Evolutionary conservation across 2,888 invertebrate species (phyloP).

Genomic region (Folsomia manolachei): DNA sequence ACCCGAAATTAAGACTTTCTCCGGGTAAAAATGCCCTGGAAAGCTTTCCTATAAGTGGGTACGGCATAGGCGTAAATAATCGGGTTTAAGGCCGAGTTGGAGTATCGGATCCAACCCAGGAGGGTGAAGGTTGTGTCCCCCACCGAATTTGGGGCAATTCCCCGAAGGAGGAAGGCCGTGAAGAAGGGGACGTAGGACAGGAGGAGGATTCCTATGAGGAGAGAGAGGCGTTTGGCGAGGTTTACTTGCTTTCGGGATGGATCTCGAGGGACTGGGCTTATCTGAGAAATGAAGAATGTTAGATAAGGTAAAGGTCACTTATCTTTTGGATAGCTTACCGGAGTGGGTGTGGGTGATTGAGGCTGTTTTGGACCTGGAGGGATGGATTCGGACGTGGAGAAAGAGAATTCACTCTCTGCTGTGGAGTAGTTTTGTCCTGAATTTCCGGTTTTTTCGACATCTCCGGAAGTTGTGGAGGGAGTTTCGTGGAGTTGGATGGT

Average conservation of each 20-base stretch:
- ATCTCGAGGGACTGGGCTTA: too few relatives aligned
- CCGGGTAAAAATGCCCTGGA: slow-evolving; percentile 25
- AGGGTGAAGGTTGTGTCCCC: slow-evolving; percentile 16
- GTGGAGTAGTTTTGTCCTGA: background rate
- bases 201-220: slow-evolving; percentile 36
- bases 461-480: background rate
- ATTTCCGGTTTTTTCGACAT: background rate
- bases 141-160: slow-evolving; percentile 25
- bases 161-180: slow-evolving; percentile 33
- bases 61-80: slow-evolving; percentile 39
- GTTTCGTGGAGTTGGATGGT: background rate
- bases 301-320: too few relatives aligned
- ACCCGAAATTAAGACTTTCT: too few relatives aligned
- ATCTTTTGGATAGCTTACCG: too few relatives aligned
- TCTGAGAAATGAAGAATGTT: too few relatives aligned
- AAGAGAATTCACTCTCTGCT: too few relatives aligned
- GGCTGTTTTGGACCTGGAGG: too few relatives aligned
- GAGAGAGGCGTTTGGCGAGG: slow-evolving; percentile 27
- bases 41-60: slow-evolving; percentile 34
- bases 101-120: slow-evolving; percentile 40
- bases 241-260: slow-evolving; percentile 25
- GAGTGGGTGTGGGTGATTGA: too few relatives aligned
- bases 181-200: slow-evolving; percentile 38
- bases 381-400: too few relatives aligned
- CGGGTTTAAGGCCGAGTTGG: slow-evolving; percentile 39